Base-by-base conservation (phyloP, 1,140 invertebrate species). In the Drosophila insularis region DNA sequence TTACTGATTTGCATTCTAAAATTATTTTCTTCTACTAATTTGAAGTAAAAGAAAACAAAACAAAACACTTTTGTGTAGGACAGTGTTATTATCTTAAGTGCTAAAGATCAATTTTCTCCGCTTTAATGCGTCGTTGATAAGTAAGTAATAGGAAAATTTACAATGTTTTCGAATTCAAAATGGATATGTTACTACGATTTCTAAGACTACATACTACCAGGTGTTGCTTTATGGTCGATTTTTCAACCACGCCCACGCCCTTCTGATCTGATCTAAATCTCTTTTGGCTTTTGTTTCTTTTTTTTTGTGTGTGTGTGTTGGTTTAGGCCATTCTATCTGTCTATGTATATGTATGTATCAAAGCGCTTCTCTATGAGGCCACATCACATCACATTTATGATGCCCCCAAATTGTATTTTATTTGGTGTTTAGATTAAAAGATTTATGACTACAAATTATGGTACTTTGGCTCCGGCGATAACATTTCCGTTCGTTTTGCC, bases 401-500 rank as follows among this genome's bases (percentile, higher is more conserved):
- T 40, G 35, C 54, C 71, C 59, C 78, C 60, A 76, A 81, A 87
- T 78, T 71, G 75, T 79, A 80, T 89, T 89, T 89, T 84, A 89
- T 89, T 89, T 89, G 85, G 85, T 84, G 77, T 80, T 89, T 89
- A 89, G 84, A 89, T 80, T 70, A 77, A 78, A 89, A 89, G 84
- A 89, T 89, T 89, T 89, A 89, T 89, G 80, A 71, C 84, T 89
- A 89, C 84, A 89, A 89, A 89, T 89, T 89, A 89, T 89, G 84
- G 84, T 89, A 80, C 77, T 89, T 84, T 74, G 78, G 61, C 69
- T 53, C 74, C n/a, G 76, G 77, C 84, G 84, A 89, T 89, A 89
- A 89, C 84, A 89, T 89, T 89, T 89, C 84, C 84, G 84, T 89
- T 89, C 62, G 54, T 56, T 68, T 14, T 63, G 46, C 66, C 27